Percentiles rank a stretch among this genome's conserved stretches.
phyloP scores from a whole-genome alignment of 1,140 invertebrate genomes.

The Pissodes strobi region DNA sequence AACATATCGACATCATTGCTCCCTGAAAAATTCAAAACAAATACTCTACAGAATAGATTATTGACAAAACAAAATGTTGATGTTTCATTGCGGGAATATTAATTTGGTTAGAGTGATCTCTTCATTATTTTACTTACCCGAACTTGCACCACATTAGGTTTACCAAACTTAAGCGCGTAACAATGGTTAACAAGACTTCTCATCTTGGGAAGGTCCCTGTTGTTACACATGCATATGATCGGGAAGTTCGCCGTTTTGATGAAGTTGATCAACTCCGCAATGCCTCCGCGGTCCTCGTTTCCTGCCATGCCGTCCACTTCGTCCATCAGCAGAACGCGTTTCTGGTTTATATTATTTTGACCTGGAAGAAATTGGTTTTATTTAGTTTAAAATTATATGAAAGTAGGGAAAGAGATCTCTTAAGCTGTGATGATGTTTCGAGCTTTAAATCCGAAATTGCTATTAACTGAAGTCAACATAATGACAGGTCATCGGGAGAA shows the following conservation, averaged over 20 bases:
- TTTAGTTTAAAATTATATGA: too few relatives aligned
- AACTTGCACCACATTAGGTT: conserved; percentile 88
- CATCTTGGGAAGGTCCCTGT: conserved; percentile 93
- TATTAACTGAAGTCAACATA: too few relatives aligned
- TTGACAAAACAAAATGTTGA: conserved; percentile 17
- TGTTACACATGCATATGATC: conserved; percentile 99
- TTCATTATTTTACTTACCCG: conserved; percentile 63
- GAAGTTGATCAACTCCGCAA: conserved; percentile 90
- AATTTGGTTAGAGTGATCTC: too few relatives aligned
- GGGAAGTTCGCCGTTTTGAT: conserved; percentile 92
- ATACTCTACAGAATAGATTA: too few relatives aligned
- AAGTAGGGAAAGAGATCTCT: too few relatives aligned
- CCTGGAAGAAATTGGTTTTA: conserved; percentile 40
- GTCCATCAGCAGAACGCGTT: conserved; percentile 97
- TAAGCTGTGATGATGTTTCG: too few relatives aligned
- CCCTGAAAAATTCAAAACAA: conserved; percentile 65
- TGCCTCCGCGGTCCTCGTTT: conserved; percentile 96
- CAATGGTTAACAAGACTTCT: conserved; percentile 92
- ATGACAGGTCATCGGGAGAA: too few relatives aligned
- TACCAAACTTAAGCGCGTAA: conserved; percentile 86
- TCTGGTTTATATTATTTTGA: conserved; percentile 54
- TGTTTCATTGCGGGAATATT: too few relatives aligned
- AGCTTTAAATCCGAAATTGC: too few relatives aligned
- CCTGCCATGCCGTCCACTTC: conserved; percentile 99
- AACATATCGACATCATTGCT: conserved; percentile 88